Conservation (phyloP, 1,140 invertebrate genomes). For the Habropoda laboriosa region DNA sequence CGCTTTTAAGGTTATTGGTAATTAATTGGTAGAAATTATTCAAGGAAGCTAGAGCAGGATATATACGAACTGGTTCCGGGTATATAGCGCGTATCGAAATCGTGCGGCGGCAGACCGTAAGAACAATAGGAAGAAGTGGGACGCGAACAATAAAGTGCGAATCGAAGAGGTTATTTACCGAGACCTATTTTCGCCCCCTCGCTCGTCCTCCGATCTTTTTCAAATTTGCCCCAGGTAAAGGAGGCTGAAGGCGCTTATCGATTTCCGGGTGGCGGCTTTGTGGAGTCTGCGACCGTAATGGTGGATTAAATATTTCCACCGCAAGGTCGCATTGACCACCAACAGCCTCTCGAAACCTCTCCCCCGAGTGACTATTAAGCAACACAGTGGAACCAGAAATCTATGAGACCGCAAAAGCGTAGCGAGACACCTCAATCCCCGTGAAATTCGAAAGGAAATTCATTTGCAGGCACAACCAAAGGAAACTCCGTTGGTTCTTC, state of each 20-base stretch:
- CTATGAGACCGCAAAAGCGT: background rate
- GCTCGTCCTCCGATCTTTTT: background rate
- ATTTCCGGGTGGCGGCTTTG: background rate
- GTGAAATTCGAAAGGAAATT: background rate
- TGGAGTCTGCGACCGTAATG: background rate
- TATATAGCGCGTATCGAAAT: background rate
- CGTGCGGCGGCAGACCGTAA: no score
- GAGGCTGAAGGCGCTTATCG: background rate
- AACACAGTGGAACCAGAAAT: background rate
- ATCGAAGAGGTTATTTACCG: conserved; percentile 16
- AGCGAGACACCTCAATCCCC: background rate
- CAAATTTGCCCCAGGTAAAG: background rate
- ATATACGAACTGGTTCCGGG: background rate
- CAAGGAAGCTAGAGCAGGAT: background rate
- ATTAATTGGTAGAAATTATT: conserved; percentile 11
- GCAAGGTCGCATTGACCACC: background rate
- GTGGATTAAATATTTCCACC: conserved; percentile 13
- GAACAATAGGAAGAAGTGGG: conserved; percentile 25
- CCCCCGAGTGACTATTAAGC: background rate
- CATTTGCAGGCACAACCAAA: no score
- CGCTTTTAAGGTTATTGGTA: background rate
- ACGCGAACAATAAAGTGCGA: conserved; percentile 13
- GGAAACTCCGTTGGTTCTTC: background rate
- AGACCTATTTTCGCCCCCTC: conserved; percentile 12
- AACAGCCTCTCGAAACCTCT: background rate